Base-by-base conservation (phyloP, 1,140 invertebrate species). In the Procambarus clarkii region DNA sequence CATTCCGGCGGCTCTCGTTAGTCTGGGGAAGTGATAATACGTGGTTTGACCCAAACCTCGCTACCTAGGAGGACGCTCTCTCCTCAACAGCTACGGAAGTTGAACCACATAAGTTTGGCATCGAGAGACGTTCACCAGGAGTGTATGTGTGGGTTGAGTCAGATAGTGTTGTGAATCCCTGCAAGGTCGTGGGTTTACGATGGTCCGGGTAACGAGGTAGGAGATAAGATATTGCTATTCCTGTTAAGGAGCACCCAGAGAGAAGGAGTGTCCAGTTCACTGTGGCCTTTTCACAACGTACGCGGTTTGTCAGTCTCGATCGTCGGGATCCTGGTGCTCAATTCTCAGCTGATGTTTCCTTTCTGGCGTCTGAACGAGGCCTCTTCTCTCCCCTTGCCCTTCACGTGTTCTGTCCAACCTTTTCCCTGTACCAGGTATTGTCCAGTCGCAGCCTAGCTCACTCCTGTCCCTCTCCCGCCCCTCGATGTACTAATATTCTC, bases 161-260 rank as follows among this genome's bases (percentile, higher is more conserved):
- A 34, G 34, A 34, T 34, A 34, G 34, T 34, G 34, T 34, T 34
- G 34, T 34, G 34, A 34, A 0, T 34, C 34, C 34, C 0, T 34
- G 34, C 34, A 34, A 34, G 34, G 34, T 34, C 34, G 34, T 34
- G 34, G 34, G 34, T 64, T 64, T 64, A 64, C 60, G 60, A 18
- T 13, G 13, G 4, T 18, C 60, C 13, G 79, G 79, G 48, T 81
- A 54, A 81, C 79, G 13, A 81, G 48, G 79, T 21, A 81, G 18
- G 48, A 81, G 79, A 81, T 81, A 54, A 81, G 79, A 81, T 81
- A 81, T 54, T 54, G 79, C 79, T 81, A 81, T 81, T 81, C 46
- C 79, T 50, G 79, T n/a, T 81, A 50, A 54, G 48, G 48, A 81
- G 79, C 44, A 34, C 34, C 79, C 11, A 13, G 79, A 54, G 79